These are phyloP conservation scores for Cherax destructor DNA, from an alignment of 1,140 invertebrate species.

Conservation along the genomic window DNA sequence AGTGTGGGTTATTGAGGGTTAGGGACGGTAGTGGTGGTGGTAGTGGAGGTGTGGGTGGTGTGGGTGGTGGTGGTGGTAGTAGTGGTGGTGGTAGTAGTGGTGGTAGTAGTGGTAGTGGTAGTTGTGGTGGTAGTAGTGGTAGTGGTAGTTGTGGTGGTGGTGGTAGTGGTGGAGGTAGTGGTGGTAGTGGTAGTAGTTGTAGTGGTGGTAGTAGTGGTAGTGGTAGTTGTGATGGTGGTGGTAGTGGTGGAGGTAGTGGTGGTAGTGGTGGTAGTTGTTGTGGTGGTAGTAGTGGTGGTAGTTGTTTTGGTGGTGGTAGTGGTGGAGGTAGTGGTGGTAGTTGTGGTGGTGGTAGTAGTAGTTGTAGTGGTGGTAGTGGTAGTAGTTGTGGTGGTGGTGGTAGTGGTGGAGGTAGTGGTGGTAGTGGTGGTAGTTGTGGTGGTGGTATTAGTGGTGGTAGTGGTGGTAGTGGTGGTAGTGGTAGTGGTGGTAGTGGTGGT, in stretches of 20 bases:
- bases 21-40: neutral
- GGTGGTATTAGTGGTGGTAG: too few species aligned
- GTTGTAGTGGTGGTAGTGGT: neutral
- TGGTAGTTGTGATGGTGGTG: too few species aligned
- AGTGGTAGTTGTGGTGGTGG: too few species aligned
- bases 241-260: too few species aligned
- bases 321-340: too few species aligned
- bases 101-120: neutral
- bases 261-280: too few species aligned
- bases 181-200: neutral
- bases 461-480: neutral
- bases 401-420: too few species aligned
- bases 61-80: too few species aligned
- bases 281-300: too few species aligned
- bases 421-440: too few species aligned
- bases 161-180: neutral
- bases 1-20: neutral
- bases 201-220: neutral
- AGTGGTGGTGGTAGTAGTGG: neutral
- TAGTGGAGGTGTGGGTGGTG: too few species aligned
- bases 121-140: neutral
- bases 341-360: neutral
- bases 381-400: neutral
- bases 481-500: neutral
- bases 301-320: too few species aligned